Conservation (phyloP, 1,140 invertebrate genomes). For the Calliphora vicina region DNA sequence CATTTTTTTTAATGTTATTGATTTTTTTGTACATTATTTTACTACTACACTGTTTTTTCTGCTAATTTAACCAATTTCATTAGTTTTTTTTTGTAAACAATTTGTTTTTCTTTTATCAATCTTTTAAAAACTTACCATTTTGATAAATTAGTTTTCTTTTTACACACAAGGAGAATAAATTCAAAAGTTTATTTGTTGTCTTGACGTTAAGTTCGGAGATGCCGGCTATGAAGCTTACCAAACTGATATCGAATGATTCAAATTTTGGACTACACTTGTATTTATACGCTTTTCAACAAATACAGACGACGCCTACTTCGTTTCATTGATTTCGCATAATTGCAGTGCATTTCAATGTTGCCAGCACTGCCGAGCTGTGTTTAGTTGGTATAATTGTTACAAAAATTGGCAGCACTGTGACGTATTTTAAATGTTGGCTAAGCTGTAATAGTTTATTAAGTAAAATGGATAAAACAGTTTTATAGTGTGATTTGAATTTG, state of each 20-base stretch:
- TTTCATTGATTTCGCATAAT: constrained; percentile 22
- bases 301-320: constrained; percentile 40
- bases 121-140: constrained; percentile 41
- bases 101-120: neutral
- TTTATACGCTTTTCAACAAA: constrained; percentile 35
- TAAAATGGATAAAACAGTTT: no score
- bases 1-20: neutral
- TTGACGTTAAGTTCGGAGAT: constrained; percentile 38
- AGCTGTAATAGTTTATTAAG: neutral
- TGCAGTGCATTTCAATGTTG: neutral
- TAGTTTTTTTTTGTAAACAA: constrained; percentile 14
- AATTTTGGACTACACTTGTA: constrained; percentile 30
- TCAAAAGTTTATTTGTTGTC: neutral
- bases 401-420: neutral
- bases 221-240: constrained; percentile 42
- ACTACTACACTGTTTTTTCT: neutral
- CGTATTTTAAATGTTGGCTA: neutral
- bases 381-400: neutral
- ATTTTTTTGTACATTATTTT: neutral
- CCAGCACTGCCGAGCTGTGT: neutral
- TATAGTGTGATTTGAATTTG: no score
- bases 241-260: constrained; percentile 42
- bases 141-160: constrained; percentile 39
- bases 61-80: neutral
- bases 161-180: constrained; percentile 39